Conservation (phyloP, 2,888 invertebrate species). For the Mesopsocus fuscifrons region DNA sequence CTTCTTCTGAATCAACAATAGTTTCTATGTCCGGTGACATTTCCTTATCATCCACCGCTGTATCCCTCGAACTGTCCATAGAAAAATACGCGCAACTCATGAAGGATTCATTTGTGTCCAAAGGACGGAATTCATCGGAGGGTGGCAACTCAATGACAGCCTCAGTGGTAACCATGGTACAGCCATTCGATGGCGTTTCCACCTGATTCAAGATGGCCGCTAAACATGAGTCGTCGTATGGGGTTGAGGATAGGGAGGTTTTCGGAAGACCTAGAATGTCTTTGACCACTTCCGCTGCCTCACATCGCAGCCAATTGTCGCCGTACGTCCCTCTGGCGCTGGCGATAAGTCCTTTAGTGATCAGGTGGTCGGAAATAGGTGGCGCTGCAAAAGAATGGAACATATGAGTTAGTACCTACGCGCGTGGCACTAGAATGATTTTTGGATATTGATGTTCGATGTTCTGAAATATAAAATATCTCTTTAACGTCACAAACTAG, state of each 20-base stretch:
- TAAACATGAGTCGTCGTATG: slow-evolving; percentile 11
- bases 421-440: too few species aligned
- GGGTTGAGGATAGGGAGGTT: slow-evolving; percentile 17
- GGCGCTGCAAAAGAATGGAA: too few species aligned
- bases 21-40: slow-evolving; percentile 4
- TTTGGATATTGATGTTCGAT: too few species aligned
- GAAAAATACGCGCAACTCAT: slow-evolving; percentile 4
- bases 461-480: too few species aligned
- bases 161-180: not conserved
- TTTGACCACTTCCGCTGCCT: slow-evolving; percentile 32
- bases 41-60: not conserved
- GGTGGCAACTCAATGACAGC: not conserved
- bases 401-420: too few species aligned
- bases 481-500: too few species aligned
- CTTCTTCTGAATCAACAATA: slow-evolving; percentile 15
- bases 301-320: slow-evolving; percentile 35
- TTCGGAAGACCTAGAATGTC: slow-evolving; percentile 32
- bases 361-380: slow-evolving; percentile 34
- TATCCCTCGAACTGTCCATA: not conserved
- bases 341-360: slow-evolving; percentile 37
- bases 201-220: not conserved
- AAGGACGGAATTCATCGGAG: not conserved
- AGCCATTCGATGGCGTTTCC: not conserved
- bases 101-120: slow-evolving; percentile 1
- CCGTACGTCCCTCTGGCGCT: slow-evolving; percentile 35